A percentile compares a stretch with the other conserved stretches of the same genome.
Conservation (phyloP, 2,797 vertebrate species). For the Dromococcyx pavoninus region DNA sequence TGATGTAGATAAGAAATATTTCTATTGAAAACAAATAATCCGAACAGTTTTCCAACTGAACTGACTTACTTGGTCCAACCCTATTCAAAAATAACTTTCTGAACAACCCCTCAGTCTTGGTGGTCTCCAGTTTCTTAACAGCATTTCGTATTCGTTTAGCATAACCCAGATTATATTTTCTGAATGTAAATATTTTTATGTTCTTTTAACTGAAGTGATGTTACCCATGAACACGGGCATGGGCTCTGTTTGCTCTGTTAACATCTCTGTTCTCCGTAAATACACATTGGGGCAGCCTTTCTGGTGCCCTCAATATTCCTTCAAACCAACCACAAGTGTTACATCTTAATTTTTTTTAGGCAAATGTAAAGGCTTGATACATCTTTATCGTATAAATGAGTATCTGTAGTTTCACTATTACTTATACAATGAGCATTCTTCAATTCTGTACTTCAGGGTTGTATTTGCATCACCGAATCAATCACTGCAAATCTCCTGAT, state of each 20-base stretch:
- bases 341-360: neutral
- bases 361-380: neutral
- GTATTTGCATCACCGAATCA: neutral
- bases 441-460: neutral
- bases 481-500: neutral
- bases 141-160: neutral
- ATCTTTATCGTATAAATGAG: neutral
- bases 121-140: neutral
- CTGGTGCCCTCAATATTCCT: neutral
- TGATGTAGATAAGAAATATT: constrained; percentile 28
- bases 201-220: neutral
- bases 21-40: constrained; percentile 15
- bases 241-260: neutral
- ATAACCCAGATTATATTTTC: neutral
- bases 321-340: neutral
- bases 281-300: neutral
- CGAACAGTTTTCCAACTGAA: neutral
- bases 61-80: neutral
- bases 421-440: neutral
- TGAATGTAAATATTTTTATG: neutral
- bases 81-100: neutral
- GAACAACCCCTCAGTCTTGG: neutral
- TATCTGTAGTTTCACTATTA: neutral
- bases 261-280: neutral
- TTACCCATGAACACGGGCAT: neutral